A percentile compares a stretch with the other conserved stretches of the same genome.
These are phyloP conservation scores for Parnassius smintheus DNA, from an alignment of 2,888 invertebrate genomes.

Conservation along the genomic window DNA sequence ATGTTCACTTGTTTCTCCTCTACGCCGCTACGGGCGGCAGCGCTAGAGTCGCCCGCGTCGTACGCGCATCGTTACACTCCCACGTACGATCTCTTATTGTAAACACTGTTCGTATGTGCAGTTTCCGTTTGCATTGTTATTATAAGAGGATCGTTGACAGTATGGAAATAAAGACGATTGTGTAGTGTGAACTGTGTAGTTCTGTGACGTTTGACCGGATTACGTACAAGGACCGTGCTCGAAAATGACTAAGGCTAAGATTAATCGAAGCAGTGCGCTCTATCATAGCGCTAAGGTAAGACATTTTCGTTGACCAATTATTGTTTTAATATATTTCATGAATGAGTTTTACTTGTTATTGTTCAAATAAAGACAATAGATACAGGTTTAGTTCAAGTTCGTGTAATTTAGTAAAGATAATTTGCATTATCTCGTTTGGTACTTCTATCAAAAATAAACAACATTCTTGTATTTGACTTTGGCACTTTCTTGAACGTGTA, in stretches of 20 bases:
- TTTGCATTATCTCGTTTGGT: no score
- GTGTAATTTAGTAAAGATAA: no score
- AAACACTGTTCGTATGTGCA: slow-evolving; percentile 63
- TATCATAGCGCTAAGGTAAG: slow-evolving; percentile 89
- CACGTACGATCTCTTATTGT: slow-evolving; percentile 70
- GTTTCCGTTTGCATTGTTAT: slow-evolving; percentile 51
- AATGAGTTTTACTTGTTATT: background rate
- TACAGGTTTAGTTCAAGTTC: no score
- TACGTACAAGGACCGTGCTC: slow-evolving; percentile 31
- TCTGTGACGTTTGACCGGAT: slow-evolving; percentile 52
- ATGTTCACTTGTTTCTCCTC: slow-evolving; percentile 57
- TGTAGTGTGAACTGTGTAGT: slow-evolving; percentile 63
- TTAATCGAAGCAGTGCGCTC: slow-evolving; percentile 82
- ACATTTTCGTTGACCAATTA: slow-evolving; percentile 10
- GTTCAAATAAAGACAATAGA: no score
- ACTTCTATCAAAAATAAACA: slow-evolving; percentile 9
- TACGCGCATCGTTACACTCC: slow-evolving; percentile 65
- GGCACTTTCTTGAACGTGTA: slow-evolving; percentile 1
- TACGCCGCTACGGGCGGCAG: slow-evolving; percentile 52
- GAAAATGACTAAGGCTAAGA: slow-evolving; percentile 82
- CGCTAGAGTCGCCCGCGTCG: slow-evolving; percentile 52
- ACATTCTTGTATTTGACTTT: slow-evolving; percentile 16
- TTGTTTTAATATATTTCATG: background rate
- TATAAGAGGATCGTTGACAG: slow-evolving; percentile 53
- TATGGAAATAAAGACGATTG: slow-evolving; percentile 52